Evolutionary conservation across 1,140 invertebrate species (phyloP).

Genomic region (Drosophila miranda): DNA sequence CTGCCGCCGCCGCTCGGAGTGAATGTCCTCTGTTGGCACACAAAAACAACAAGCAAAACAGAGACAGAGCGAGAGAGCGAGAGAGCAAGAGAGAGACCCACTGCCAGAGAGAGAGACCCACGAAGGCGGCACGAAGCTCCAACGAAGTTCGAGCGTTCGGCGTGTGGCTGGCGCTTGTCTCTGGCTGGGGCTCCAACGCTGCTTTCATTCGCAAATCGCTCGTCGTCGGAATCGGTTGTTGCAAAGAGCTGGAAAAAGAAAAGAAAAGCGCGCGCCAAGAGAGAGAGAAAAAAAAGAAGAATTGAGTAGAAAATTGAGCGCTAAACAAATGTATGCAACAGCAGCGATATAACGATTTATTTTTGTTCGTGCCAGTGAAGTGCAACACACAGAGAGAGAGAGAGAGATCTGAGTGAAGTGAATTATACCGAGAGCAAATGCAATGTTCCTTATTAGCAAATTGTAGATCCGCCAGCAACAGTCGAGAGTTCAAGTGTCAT

Average conservation of each 20-base stretch:
- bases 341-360: conserved; percentile 52
- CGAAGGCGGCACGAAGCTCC: not conserved
- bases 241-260: conserved; percentile 27
- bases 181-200: conserved; percentile 52
- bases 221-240: conserved; percentile 80
- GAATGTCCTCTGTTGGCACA: conserved; percentile 81
- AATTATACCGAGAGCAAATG: conserved; percentile 20
- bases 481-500: conserved; percentile 75
- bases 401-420: conserved; percentile 58
- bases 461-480: conserved; percentile 63
- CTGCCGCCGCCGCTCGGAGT: conserved; percentile 63
- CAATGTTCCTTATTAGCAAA: conserved; percentile 81
- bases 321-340: conserved; percentile 31
- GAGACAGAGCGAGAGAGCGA: conserved; percentile 1
- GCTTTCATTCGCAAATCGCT: conserved; percentile 82
- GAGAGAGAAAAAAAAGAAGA: conserved; percentile 44
- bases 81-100: not conserved
- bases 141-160: conserved; percentile 4
- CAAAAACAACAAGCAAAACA: conserved; percentile 69
- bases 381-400: conserved; percentile 8
- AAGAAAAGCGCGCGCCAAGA: conserved; percentile 71
- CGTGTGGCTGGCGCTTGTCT: conserved; percentile 6
- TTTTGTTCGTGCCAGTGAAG: conserved; percentile 70
- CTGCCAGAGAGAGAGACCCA: not conserved
- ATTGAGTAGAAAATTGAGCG: conserved; percentile 26